Evolutionary conservation across 2,888 invertebrate species (phyloP).

Genomic region (Drosophila trichaetosa): DNA sequence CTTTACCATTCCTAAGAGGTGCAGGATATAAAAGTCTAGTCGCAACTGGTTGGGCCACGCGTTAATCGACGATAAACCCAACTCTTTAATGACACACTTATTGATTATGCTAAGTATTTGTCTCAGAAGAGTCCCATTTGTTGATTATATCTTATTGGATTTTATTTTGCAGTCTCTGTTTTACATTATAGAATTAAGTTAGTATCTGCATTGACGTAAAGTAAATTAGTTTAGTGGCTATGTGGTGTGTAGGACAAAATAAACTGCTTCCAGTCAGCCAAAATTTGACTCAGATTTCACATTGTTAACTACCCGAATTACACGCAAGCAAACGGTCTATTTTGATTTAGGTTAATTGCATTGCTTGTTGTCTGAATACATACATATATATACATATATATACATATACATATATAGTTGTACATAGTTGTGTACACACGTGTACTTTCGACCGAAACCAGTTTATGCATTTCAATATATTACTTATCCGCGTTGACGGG

Average conservation of each 20-base stretch:
- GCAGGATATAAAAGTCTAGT: background rate
- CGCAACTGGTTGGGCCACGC: background rate
- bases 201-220: slow-evolving; percentile 48
- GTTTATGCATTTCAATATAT: slow-evolving; percentile 36
- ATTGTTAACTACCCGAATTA: slow-evolving; percentile 41
- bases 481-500: slow-evolving; percentile 45
- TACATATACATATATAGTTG: background rate
- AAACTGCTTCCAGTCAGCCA: slow-evolving; percentile 18
- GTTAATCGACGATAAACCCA: background rate
- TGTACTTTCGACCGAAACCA: slow-evolving; percentile 11
- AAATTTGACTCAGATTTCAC: slow-evolving; percentile 22
- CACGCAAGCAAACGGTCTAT: slow-evolving; percentile 45
- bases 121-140: background rate
- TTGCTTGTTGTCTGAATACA: slow-evolving; percentile 41
- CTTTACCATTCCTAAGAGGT: background rate
- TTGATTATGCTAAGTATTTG: background rate
- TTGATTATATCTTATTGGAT: background rate
- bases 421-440: background rate
- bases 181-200: background rate
- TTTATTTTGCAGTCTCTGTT: background rate
- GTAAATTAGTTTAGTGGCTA: slow-evolving; percentile 15
- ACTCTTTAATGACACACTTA: background rate
- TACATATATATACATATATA: background rate
- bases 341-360: slow-evolving; percentile 67
- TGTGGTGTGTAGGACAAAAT: slow-evolving; percentile 1